Conservation (phyloP, 2,888 invertebrate genomes). For the Lasius fuliginosus region DNA sequence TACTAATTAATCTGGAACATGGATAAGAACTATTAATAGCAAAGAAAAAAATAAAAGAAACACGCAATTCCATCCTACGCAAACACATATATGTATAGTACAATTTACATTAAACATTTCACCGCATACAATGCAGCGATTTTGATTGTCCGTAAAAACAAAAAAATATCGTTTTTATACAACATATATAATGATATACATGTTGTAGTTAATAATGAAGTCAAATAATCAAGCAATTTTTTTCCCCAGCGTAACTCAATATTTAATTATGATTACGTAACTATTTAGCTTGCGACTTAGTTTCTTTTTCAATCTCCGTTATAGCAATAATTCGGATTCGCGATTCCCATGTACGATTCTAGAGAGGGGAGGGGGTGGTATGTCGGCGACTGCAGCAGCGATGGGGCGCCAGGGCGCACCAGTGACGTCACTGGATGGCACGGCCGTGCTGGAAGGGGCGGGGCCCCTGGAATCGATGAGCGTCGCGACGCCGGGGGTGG, state of each 20-base stretch:
- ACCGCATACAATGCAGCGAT: background rate
- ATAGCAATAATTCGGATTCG: slow-evolving; percentile 19
- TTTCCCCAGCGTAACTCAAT: slow-evolving; percentile 14
- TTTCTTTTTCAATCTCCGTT: slow-evolving; percentile 12
- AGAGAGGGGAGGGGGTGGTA: background rate
- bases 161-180: background rate
- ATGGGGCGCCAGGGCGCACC: slow-evolving; percentile 76
- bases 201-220: slow-evolving; percentile 19
- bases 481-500: slow-evolving; percentile 78
- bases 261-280: background rate
- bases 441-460: slow-evolving; percentile 73
- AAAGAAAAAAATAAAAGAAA: background rate
- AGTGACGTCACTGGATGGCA: slow-evolving; percentile 80
- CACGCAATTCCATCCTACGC: background rate
- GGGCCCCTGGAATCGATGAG: slow-evolving; percentile 76
- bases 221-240: slow-evolving; percentile 18
- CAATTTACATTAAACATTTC: background rate
- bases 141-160: background rate
- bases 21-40: background rate
- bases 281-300: slow-evolving; percentile 20
- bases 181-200: too few relatives aligned
- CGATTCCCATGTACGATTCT: slow-evolving; percentile 20
- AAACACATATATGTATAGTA: background rate
- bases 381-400: slow-evolving; percentile 49
- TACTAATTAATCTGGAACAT: background rate